Evolutionary conservation across 2,888 invertebrate genomes (phyloP), one percentile per base, ranked within the genome.

Genomic region (Chrysodeixis includens): DNA sequence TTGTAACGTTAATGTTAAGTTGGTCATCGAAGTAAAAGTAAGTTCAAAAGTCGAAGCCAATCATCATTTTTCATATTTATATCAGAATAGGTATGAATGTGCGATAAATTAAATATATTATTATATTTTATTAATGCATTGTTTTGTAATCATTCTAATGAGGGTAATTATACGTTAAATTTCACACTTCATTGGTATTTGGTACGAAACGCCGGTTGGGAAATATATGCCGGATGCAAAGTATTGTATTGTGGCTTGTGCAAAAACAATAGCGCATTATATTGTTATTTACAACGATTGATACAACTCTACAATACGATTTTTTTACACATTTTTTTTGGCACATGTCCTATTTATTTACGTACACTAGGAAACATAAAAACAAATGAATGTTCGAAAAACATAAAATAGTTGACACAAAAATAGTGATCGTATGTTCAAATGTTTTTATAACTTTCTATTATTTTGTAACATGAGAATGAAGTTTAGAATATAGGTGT

Each of bases 381-480:
- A 18, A 51, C 35, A 26, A 32, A 10, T 2, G 20, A 49, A 20
- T 10, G 4, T 49, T 49, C 10, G 4, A 1, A n/a, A 40, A 4
- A 12, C 5, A 1, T 44, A 18, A 56, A 52, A 16, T 18, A 56
- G n/a, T 44, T n/a, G 35, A 26, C 8, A 40, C 18, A 18, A 18
- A 30, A 26, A 56, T 55, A 35, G 5, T 62, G 49, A 40, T 56
- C 18, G 46, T 53, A 30, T 22, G 26, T 55, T 35, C 18, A 46
- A 57, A 22, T 51, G 46, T 8, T 58, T 57, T 62, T 61, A 62
- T 63, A 77, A 83, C 82, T 85, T 84, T 86, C 82, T 83, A 69
- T 74, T 81, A 76, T 86, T 84, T 85, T 90, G 94, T 90, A 94
- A 94, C 82, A 79, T 88, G 93, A 93, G 92, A 92, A 87, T 90